Base-by-base conservation (phyloP, 2,888 invertebrate genomes). In the Diabrotica balteata region DNA sequence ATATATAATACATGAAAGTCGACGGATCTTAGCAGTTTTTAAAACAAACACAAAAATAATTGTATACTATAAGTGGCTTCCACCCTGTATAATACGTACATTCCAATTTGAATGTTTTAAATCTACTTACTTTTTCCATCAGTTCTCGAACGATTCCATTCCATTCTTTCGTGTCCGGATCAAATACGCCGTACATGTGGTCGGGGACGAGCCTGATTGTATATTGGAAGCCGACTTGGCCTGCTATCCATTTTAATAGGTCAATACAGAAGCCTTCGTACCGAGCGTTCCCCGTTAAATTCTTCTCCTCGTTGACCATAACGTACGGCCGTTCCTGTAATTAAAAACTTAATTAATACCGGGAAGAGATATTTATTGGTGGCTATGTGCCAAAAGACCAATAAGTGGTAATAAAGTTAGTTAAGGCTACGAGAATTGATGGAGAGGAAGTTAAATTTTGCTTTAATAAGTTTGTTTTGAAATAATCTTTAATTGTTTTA, bases 221-320 rank as follows among this genome's bases (percentile, higher is more conserved):
- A 84, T 95, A 96, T 79, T 95, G 93, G 85, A 96, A 96, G 11
- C 95, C 95, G 2, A 95, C 94, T 79, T 93, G 89, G 0, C 88
- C 87, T 2, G 95, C 94, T 59, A 96, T 93, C 77, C 91, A 88
- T 73, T 93, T 92, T 49, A 96, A 87, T 65, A 96, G 86, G 83
- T 96, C 96, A 76, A 96, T 94, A 84, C 96, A 96, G 86, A 96
- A 96, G 0, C 96, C 96, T 78, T 96, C 95, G 82, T 92, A 95
- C 32, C 93, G 87, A 1, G 93, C 92, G 82, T 95, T 95, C 4
- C 95, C 95, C 53, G 94, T 94, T 7, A 94, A 86, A 83, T 94
- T 95, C 84, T 89, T 90, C 68, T 93, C 93, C 70, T 91, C 90
- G 77, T 92, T 93, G 59, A 95, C 91, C 95, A 95, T 95, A 5